These are phyloP conservation scores for Goniozus legneri DNA, from an alignment of 1,140 invertebrate species.

Conservation along the genomic window DNA sequence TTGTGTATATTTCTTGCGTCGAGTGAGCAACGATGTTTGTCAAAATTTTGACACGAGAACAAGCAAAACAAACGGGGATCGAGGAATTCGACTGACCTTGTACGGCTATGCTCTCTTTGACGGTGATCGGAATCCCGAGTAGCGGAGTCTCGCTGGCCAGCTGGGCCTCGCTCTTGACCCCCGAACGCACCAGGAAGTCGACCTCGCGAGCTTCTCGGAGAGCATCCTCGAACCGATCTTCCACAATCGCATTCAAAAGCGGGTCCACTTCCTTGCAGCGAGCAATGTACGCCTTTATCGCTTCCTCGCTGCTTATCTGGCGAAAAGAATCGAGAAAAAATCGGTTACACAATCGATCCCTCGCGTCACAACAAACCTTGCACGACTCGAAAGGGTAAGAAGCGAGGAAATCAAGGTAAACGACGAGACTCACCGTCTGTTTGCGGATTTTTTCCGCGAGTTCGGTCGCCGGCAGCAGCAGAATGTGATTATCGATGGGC, in stretches of 20 bases:
- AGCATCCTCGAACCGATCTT: constrained; percentile 63
- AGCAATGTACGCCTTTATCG: constrained; percentile 62
- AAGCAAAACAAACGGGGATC: too few relatives aligned
- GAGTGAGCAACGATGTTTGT: too few relatives aligned
- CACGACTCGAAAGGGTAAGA: neutral
- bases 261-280: constrained; percentile 67
- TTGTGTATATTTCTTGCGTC: too few relatives aligned
- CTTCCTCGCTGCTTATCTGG: constrained; percentile 59
- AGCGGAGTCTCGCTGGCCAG: constrained; percentile 59
- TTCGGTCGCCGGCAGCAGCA: constrained; percentile 60
- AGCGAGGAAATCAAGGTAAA: constrained; percentile 2
- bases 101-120: constrained; percentile 67
- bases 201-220: constrained; percentile 58
- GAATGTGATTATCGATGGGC: constrained; percentile 57
- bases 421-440: constrained; percentile 51
- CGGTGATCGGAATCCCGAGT: constrained; percentile 66
- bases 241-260: constrained; percentile 67
- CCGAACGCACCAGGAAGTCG: constrained; percentile 49
- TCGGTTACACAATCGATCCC: neutral
- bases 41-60: too few relatives aligned
- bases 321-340: constrained; percentile 3
- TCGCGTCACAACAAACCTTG: constrained; percentile 16
- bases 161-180: constrained; percentile 45
- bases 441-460: constrained; percentile 60
- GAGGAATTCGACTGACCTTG: constrained; percentile 54